phyloP scores from a whole-genome alignment of 2,797 vertebrate species.

The Epinephelus malabaricus region DNA sequence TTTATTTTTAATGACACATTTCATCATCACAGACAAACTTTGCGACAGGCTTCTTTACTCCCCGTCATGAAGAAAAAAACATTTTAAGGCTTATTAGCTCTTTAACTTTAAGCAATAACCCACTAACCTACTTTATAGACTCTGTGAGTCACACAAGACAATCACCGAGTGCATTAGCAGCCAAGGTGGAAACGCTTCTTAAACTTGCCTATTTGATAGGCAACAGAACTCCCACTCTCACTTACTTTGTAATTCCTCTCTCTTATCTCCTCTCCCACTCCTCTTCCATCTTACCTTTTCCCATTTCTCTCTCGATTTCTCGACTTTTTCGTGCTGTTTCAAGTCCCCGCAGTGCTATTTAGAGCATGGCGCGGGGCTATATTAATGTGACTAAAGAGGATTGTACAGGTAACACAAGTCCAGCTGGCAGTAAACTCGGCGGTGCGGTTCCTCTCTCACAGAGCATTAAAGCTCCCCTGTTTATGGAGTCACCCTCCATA shows the following conservation, averaged over 20 bases:
- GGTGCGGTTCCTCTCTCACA: slow-evolving; percentile 43
- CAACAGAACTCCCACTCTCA: slow-evolving; percentile 75
- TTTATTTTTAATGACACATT: slow-evolving; percentile 47
- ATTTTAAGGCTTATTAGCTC: slow-evolving; percentile 63
- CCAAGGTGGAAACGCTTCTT: slow-evolving; percentile 74
- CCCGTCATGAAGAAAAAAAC: slow-evolving; percentile 48
- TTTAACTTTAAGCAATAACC: slow-evolving; percentile 77
- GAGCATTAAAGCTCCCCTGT: slow-evolving; percentile 66
- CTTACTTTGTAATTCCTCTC: slow-evolving; percentile 74
- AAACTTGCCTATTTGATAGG: slow-evolving; percentile 68
- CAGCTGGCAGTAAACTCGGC: slow-evolving; percentile 69
- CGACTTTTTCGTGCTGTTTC: slow-evolving; percentile 46
- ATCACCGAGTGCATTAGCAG: slow-evolving; percentile 66
- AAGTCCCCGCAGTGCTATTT: slow-evolving; percentile 67
- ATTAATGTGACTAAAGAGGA: slow-evolving; percentile 78
- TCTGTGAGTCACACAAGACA: slow-evolving; percentile 73
- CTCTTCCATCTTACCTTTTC: slow-evolving; percentile 68
- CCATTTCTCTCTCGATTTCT: slow-evolving; percentile 35
- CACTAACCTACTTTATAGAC: slow-evolving; percentile 81
- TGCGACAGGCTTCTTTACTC: slow-evolving; percentile 19
- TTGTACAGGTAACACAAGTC: slow-evolving; percentile 72
- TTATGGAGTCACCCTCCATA: slow-evolving; percentile 74
- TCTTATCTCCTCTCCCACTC: slow-evolving; percentile 77
- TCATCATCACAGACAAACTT: slow-evolving; percentile 55
- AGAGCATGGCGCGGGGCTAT: slow-evolving; percentile 59